Evolutionary conservation across 1,140 invertebrate species (phyloP), one percentile per base, ranked within the genome.

Genomic region (Drosophila lowei): DNA sequence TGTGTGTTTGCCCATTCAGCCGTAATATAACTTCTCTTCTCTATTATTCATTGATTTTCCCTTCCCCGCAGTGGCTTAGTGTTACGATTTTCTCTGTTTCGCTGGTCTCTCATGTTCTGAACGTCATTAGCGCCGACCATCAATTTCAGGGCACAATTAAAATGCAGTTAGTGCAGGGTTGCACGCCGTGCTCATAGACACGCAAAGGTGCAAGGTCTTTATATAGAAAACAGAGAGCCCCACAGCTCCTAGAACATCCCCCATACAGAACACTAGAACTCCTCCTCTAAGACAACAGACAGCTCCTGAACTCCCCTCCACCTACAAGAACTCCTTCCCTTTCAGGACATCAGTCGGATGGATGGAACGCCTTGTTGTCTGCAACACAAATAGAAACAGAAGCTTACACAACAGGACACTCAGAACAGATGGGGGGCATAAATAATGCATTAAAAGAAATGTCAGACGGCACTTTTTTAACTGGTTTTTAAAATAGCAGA

Each of bases 131-230:
- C 43, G 43, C 13, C 43, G 55, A 23, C 23, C 15, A 57, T 57
- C 50, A 50, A 50, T 57, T 57, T 50, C 16, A 28, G 23, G 16
- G 44, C 55, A 50, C 55, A 57, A 57, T 57, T 57, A 57, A 50
- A 57, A 46, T 57, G 55, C 55, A 57, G 55, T 57, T 57, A 50
- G 55, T 23, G n/a, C 23, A 15, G 23, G 55, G 55, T 57, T 11
- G 25, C 55, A 47, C 23, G 16, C 48, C 16, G 15, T 57, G 55
- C 18, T 38, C 34, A 38, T 38, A 38, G 34, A 13, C 34, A 38
- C 34, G 34, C 34, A 38, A 38, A 13, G 34, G 34, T 38, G 34
- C 11, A 38, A 38, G 34, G 34, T 38, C 34, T 38, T 38, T 38
- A 13, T 13, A 4, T 38, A 13, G 34, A 5, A 34, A 3, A 34